Base-by-base conservation (phyloP, 2,797 vertebrate species). In the Propithecus deckenii region DNA sequence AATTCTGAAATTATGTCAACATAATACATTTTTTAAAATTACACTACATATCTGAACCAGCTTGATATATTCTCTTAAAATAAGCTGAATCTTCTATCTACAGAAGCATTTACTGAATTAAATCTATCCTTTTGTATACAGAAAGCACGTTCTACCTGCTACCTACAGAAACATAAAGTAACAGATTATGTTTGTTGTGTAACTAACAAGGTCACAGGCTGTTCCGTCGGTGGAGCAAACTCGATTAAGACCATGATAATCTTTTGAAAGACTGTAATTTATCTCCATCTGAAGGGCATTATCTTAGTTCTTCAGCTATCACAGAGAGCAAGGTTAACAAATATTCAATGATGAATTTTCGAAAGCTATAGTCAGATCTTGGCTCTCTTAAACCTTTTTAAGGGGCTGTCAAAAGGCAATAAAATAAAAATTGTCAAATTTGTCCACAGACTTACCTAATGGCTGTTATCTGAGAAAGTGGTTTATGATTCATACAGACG, bases 231-330 rank as follows among this genome's bases (percentile, higher is more conserved):
- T 91, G 97, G 97, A 98, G 97, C 97, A 98, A 99, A 98, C 98
- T 98, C 48, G 96, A 98, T 99, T 98, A 99, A 98, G 98, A 98
- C 95, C 86, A 81, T 96, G 98, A 98, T 99, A 98, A 99, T 98
- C 98, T 98, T 98, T 96, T 98, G 98, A 98, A 98, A 98, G 98
- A 98, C 88, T 98, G 98, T 98, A 98, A 99, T 99, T 99, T 98
- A 98, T 99, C 98, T 99, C 98, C 96, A 98, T 99, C 98, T 98
- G 98, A 98, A 98, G 97, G 98, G 95, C 97, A 98, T 98, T 99
- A 98, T 98, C 98, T 98, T 98, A 98, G 97, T 98, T 98, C 98
- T 98, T 87, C 89, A 98, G 97, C 98, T 97, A 98, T 98, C 97
- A 92, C 10, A 61, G 97, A 94, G 97, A 98, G 97, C 97, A 98